phyloP scores from a whole-genome alignment of 2,113 vertebrate species.

The Felis catus region DNA sequence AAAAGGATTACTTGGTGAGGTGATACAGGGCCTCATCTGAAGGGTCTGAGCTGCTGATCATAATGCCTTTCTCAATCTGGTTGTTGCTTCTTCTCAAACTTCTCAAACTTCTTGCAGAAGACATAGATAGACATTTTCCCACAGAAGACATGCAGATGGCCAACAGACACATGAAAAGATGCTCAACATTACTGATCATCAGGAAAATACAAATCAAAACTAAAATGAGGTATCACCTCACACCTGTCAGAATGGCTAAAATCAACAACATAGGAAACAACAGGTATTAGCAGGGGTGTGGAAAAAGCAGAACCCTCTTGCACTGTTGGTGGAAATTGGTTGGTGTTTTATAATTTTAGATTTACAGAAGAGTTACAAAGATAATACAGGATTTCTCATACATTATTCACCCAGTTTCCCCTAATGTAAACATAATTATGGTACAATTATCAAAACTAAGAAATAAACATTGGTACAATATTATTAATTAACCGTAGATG shows the following conservation, averaged over 20 bases:
- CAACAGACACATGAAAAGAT: neutral
- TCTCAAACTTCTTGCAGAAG: neutral
- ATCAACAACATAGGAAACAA: neutral
- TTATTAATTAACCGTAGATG: neutral
- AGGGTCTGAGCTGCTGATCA: neutral
- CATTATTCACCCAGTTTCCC: neutral
- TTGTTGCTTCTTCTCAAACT: neutral
- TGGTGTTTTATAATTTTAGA: neutral
- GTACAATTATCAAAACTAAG: neutral
- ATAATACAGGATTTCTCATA: neutral
- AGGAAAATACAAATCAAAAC: neutral
- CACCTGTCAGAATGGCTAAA: neutral
- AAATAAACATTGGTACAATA: neutral
- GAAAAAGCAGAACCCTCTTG: neutral
- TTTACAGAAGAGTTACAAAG: neutral
- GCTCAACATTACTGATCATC: neutral
- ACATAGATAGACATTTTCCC: neutral
- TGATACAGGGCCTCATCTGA: neutral
- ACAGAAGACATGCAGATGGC: neutral
- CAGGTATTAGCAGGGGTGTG: neutral
- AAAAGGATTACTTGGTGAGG: neutral
- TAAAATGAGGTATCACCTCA: neutral
- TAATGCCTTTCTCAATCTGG: neutral
- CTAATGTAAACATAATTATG: neutral
- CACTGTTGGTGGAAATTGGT: too few species aligned